phyloP scores from a whole-genome alignment of 2,888 invertebrate genomes.

The Microplitis manilae region DNA sequence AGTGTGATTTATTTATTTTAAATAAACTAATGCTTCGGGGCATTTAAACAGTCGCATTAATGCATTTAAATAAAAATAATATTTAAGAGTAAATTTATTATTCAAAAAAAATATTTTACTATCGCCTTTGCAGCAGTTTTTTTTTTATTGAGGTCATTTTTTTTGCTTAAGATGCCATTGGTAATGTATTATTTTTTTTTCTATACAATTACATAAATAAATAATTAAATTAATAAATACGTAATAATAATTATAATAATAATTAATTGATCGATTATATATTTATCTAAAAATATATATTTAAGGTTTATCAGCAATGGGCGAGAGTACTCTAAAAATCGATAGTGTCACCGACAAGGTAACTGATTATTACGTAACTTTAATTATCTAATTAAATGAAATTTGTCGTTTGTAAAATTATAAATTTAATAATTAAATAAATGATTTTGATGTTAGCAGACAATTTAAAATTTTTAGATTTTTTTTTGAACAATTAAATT shows the following conservation, averaged over 20 bases:
- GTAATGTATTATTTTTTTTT: slow-evolving; percentile 44
- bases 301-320: slow-evolving; percentile 62
- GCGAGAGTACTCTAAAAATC: slow-evolving; percentile 64
- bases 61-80: slow-evolving; percentile 22
- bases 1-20: neutral
- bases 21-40: slow-evolving; percentile 5
- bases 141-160: slow-evolving; percentile 39
- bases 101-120: neutral
- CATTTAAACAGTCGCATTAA: neutral
- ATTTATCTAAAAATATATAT: slow-evolving; percentile 39
- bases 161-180: slow-evolving; percentile 52
- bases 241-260: neutral
- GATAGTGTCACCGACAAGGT: slow-evolving; percentile 59
- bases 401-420: slow-evolving; percentile 11
- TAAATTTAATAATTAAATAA: neutral
- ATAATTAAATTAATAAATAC: no score
- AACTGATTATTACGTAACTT: slow-evolving; percentile 10
- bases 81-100: neutral
- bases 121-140: slow-evolving; percentile 15
- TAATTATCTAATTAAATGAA: slow-evolving; percentile 7
- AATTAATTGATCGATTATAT: neutral
- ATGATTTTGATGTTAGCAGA: no score
- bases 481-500: no score
- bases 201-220: neutral
- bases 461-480: no score